Conservation (phyloP, 1,140 invertebrate genomes). For the Lepidostoma basale region DNA sequence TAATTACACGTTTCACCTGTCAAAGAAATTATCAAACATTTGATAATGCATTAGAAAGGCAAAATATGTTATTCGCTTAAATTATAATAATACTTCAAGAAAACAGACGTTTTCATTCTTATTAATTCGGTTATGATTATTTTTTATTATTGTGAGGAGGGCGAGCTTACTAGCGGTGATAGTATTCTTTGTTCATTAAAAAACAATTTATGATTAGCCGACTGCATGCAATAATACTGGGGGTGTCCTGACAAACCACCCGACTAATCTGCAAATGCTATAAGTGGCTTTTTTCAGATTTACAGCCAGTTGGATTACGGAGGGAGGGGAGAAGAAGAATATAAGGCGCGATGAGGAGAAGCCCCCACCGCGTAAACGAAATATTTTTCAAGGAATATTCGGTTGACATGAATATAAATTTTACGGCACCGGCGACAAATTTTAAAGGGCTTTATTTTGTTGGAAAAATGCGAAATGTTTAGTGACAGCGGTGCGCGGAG, state of each 20-base stretch:
- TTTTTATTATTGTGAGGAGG: no score
- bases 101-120: no score
- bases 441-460: conserved; percentile 24
- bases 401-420: conserved; percentile 27
- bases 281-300: conserved; percentile 45
- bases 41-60: no score
- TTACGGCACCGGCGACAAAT: conserved; percentile 14
- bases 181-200: no score
- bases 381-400: conserved; percentile 23
- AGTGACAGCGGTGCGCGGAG: not conserved
- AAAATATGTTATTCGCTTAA: no score
- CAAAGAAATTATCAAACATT: no score
- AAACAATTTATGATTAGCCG: no score
- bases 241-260: conserved; percentile 11
- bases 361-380: conserved; percentile 16
- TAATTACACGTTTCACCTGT: no score
- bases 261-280: conserved; percentile 38
- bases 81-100: no score
- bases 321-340: not conserved
- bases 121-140: no score
- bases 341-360: conserved; percentile 10
- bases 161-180: no score
- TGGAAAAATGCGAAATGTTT: conserved; percentile 2
- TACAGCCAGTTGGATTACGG: conserved; percentile 33
- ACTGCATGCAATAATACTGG: not conserved